phyloP scores from a whole-genome alignment of 2,797 vertebrate species.

The Galaxias olidus region DNA sequence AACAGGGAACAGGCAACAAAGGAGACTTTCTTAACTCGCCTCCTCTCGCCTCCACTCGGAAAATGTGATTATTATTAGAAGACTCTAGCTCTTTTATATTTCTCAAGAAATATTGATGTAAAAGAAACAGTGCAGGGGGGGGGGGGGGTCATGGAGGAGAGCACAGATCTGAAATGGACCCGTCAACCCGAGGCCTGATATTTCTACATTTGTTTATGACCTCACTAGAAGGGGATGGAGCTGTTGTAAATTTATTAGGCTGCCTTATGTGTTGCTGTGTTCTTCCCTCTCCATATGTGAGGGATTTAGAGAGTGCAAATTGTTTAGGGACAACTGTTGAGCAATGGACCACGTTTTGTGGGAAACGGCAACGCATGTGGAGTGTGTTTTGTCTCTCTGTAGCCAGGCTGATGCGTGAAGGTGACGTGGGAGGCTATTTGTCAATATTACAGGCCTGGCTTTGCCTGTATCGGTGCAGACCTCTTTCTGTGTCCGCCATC shows the following conservation, averaged over 20 bases:
- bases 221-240: slow-evolving; percentile 47
- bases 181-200: slow-evolving; percentile 31
- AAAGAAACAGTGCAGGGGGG: background rate
- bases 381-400: slow-evolving; percentile 40
- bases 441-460: slow-evolving; percentile 61
- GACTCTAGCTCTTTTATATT: slow-evolving; percentile 25
- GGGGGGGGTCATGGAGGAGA: slow-evolving; percentile 14
- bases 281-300: slow-evolving; percentile 30
- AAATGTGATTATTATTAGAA: slow-evolving; percentile 43
- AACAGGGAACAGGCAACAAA: slow-evolving; percentile 31
- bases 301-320: slow-evolving; percentile 51
- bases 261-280: slow-evolving; percentile 42
- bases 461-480: slow-evolving; percentile 54
- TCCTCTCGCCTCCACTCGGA: slow-evolving; percentile 16
- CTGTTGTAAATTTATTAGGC: slow-evolving; percentile 49
- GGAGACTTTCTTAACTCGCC: slow-evolving; percentile 34
- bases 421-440: slow-evolving; percentile 58
- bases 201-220: slow-evolving; percentile 47
- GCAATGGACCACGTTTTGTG: no score
- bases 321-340: slow-evolving; percentile 26
- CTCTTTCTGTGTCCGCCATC: slow-evolving; percentile 57
- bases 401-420: slow-evolving; percentile 54
- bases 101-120: slow-evolving; percentile 22
- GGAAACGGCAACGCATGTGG: background rate
- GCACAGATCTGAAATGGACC: slow-evolving; percentile 16